Evolutionary conservation across 2,888 invertebrate genomes (phyloP).

Genomic region (Portevinia maculata): DNA sequence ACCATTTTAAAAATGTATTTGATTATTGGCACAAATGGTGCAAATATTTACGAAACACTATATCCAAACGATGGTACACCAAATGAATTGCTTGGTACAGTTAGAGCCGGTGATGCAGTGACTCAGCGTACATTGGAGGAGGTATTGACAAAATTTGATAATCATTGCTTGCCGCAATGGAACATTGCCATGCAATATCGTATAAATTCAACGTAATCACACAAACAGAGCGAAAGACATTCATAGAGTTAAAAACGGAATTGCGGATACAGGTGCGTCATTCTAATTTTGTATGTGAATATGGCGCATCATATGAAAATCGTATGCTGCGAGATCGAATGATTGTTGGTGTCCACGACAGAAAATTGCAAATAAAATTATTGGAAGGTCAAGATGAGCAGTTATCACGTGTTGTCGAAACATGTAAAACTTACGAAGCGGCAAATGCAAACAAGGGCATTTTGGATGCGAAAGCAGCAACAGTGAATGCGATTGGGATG

Average conservation of each 20-base stretch:
- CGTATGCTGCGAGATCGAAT: slow-evolving; percentile 65
- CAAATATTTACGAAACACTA: slow-evolving; percentile 44
- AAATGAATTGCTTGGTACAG: slow-evolving; percentile 24
- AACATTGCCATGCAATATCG: slow-evolving; percentile 49
- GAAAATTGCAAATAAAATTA: slow-evolving; percentile 44
- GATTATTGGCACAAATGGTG: slow-evolving; percentile 46
- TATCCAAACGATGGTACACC: slow-evolving; percentile 48
- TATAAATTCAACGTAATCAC: slow-evolving; percentile 63
- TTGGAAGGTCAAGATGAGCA: slow-evolving; percentile 51
- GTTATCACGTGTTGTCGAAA: slow-evolving; percentile 47
- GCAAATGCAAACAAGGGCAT: slow-evolving; percentile 33
- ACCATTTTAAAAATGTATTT: too few relatives aligned
- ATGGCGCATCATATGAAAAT: slow-evolving; percentile 35
- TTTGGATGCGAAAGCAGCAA: background rate
- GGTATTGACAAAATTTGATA: slow-evolving; percentile 38
- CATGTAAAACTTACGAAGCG: slow-evolving; percentile 44
- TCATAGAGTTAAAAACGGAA: slow-evolving; percentile 60
- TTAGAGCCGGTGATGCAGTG: background rate
- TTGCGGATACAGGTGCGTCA: slow-evolving; percentile 50
- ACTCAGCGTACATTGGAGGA: slow-evolving; percentile 29
- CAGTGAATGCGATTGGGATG: too few relatives aligned
- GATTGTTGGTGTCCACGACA: slow-evolving; percentile 46
- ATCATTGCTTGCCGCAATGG: slow-evolving; percentile 42
- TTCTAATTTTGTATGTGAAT: slow-evolving; percentile 63
- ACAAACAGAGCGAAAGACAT: slow-evolving; percentile 59